Evolutionary conservation across 1,140 invertebrate species (phyloP).

Genomic region (Drosophila malerkotliana): DNA sequence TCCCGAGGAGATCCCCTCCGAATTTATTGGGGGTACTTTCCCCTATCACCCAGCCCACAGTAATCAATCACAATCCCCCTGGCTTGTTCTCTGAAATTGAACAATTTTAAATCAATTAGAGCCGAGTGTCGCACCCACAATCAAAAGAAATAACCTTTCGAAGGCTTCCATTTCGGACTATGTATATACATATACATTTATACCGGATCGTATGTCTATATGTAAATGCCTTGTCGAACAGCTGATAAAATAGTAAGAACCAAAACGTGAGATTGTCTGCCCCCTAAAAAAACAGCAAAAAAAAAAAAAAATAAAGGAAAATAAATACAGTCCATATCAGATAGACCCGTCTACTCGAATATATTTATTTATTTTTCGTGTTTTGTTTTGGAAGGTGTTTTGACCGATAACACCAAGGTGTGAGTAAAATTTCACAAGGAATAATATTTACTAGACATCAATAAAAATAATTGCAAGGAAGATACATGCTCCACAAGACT

Average conservation of each 20-base stretch:
- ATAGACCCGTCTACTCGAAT: not conserved
- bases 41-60: not conserved
- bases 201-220: not conserved
- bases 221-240: constrained; percentile 25
- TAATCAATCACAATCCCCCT: constrained; percentile 15
- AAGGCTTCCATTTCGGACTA: not conserved
- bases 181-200: not conserved
- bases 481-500: not conserved
- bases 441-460: not conserved
- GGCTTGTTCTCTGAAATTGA: not conserved
- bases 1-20: not conserved
- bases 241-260: constrained; percentile 38
- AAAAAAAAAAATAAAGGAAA: not conserved
- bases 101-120: constrained; percentile 19
- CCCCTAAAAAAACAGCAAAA: not conserved
- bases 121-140: not conserved
- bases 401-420: not conserved
- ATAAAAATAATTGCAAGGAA: not conserved
- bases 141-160: not conserved
- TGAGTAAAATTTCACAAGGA: not conserved
- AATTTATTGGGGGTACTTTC: constrained; percentile 5
- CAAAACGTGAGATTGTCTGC: constrained; percentile 34
- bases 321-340: constrained; percentile 4
- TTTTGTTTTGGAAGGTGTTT: not conserved
- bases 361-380: constrained; percentile 4